These are phyloP conservation scores for Physocephala rufipes DNA, from an alignment of 2,888 invertebrate genomes.

Conservation along the genomic window DNA sequence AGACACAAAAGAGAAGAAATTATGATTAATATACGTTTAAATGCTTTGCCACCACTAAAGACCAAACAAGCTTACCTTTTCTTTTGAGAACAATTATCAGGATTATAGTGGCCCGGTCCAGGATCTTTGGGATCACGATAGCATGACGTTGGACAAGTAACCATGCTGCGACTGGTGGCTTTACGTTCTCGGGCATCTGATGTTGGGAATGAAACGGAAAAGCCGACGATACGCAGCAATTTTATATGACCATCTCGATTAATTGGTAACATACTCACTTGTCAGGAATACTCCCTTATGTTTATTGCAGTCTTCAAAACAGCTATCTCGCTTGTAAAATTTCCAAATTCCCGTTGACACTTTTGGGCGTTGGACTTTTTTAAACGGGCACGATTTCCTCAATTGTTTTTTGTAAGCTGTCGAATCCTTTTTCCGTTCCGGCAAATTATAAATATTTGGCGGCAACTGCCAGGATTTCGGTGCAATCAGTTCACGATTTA, in stretches of 20 bases:
- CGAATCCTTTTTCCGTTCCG: slow-evolving; percentile 1
- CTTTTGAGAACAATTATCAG: slow-evolving; percentile 31
- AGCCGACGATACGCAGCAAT: too few relatives aligned
- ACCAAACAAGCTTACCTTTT: slow-evolving; percentile 34
- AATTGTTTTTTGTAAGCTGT: slow-evolving; percentile 50
- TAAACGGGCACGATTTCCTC: slow-evolving; percentile 44
- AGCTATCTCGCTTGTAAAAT: slow-evolving; percentile 41
- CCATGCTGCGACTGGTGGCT: slow-evolving; percentile 52
- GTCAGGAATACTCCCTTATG: slow-evolving; percentile 54
- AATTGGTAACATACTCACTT: too few relatives aligned
- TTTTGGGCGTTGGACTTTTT: background rate
- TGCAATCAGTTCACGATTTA: background rate
- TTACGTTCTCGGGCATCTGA: slow-evolving; percentile 55
- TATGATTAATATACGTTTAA: background rate
- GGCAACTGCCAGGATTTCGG: slow-evolving; percentile 50
- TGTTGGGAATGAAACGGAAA: background rate
- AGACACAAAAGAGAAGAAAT: too few relatives aligned
- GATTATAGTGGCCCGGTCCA: slow-evolving; percentile 52
- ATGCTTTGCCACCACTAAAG: background rate
- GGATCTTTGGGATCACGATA: slow-evolving; percentile 55
- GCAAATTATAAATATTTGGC: slow-evolving; percentile 55
- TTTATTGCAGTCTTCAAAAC: slow-evolving; percentile 48
- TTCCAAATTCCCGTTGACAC: background rate
- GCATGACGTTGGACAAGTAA: slow-evolving; percentile 45
- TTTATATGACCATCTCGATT: background rate